Evolutionary conservation across 2,797 vertebrate genomes (phyloP).

Genomic region (Betta splendens): DNA sequence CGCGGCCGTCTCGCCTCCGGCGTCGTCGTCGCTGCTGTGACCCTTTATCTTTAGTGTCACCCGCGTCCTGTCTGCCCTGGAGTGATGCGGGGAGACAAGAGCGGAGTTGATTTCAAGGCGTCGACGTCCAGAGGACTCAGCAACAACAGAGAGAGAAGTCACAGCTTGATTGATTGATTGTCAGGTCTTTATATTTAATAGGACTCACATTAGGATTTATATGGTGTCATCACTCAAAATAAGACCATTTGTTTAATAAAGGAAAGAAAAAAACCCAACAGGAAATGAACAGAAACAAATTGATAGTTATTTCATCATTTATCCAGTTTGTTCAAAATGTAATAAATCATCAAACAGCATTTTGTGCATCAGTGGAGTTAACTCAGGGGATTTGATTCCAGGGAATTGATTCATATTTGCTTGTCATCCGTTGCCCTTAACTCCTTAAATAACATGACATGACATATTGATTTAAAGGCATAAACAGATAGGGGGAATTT

Average conservation of each 20-base stretch:
- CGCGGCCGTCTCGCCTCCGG: constrained; percentile 6
- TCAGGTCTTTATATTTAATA: no score
- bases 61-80: constrained; percentile 33
- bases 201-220: no score
- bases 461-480: constrained; percentile 12
- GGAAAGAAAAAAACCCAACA: background rate
- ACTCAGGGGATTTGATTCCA: no score
- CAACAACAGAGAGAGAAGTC: constrained; percentile 42
- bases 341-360: background rate
- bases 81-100: constrained; percentile 51
- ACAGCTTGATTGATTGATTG: constrained; percentile 31
- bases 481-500: constrained; percentile 1
- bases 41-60: constrained; percentile 48
- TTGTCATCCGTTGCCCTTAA: constrained; percentile 1
- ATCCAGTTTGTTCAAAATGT: background rate
- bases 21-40: constrained; percentile 31
- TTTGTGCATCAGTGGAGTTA: background rate
- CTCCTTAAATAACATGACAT: constrained; percentile 1
- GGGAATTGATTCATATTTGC: background rate
- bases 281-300: no score
- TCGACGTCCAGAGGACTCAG: constrained; percentile 37
- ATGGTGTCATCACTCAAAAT: no score
- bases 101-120: constrained; percentile 30
- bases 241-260: background rate
- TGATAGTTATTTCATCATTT: background rate